phyloP scores from a whole-genome alignment of 2,797 vertebrate genomes.

The Anisognathus igniventris region DNA sequence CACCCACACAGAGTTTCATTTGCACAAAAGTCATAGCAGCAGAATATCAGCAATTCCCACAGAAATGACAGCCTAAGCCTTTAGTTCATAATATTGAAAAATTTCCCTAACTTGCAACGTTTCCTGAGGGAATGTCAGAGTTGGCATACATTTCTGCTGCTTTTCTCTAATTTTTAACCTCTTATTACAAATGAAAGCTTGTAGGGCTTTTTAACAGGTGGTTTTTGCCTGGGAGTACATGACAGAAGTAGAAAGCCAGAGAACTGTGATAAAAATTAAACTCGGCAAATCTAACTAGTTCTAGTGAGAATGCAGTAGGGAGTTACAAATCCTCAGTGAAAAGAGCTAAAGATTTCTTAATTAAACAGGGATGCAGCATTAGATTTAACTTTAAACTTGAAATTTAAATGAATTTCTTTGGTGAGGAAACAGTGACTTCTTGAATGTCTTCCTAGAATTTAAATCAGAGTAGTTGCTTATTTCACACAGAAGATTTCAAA shows the following conservation, averaged over 20 bases:
- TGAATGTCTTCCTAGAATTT: constrained; percentile 60
- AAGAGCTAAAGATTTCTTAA: constrained; percentile 71
- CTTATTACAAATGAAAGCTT: constrained; percentile 64
- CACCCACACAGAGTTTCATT: constrained; percentile 72
- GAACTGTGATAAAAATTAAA: constrained; percentile 71
- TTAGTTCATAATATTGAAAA: constrained; percentile 69
- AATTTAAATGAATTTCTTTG: constrained; percentile 68
- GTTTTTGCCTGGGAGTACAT: constrained; percentile 51
- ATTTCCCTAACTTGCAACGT: constrained; percentile 51
- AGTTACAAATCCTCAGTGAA: constrained; percentile 65
- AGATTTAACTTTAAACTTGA: constrained; percentile 68
- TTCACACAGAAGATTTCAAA: not conserved
- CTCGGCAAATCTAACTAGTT: constrained; percentile 60
- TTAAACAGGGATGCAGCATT: constrained; percentile 73
- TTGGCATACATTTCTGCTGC: constrained; percentile 18
- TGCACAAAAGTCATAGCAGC: constrained; percentile 66
- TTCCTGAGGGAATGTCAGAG: constrained; percentile 66
- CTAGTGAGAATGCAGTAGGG: constrained; percentile 54
- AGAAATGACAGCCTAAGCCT: constrained; percentile 65
- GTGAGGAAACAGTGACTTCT: constrained; percentile 45
- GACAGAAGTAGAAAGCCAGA: constrained; percentile 59
- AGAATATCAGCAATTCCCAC: constrained; percentile 64
- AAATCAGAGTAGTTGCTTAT: constrained; percentile 46
- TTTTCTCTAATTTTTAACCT: constrained; percentile 61
- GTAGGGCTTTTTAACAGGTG: constrained; percentile 67